Percentiles rank a stretch among this genome's conserved stretches.
phyloP scores from a whole-genome alignment of 2,888 invertebrate species.

The Nipponacmea schrenckii region DNA sequence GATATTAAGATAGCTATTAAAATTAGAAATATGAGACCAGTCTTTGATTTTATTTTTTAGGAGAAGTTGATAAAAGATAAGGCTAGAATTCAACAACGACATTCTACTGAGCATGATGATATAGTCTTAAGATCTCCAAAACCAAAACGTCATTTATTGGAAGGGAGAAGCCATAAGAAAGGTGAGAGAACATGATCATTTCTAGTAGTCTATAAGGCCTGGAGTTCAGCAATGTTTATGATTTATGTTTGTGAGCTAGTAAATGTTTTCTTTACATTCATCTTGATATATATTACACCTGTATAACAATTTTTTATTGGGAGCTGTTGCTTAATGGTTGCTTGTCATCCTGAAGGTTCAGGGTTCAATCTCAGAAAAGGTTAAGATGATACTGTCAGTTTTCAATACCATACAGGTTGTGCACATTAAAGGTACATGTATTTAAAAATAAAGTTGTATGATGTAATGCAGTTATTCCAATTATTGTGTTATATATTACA shows the following conservation, averaged over 20 bases:
- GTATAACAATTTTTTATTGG: no score
- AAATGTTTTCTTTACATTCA: background rate
- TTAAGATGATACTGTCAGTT: no score
- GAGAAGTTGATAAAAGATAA: constrained; percentile 60
- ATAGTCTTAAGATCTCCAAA: background rate
- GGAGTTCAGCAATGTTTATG: background rate
- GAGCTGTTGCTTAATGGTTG: no score
- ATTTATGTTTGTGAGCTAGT: constrained; percentile 21
- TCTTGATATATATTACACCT: no score
- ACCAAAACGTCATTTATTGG: background rate
- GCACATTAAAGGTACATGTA: no score
- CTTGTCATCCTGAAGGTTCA: constrained; percentile 4
- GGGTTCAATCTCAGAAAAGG: constrained; percentile 3
- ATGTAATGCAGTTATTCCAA: no score
- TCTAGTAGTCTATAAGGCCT: no score
- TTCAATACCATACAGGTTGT: no score
- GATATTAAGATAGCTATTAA: no score
- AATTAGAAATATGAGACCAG: no score
- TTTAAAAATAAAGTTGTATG: no score
- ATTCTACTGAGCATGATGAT: constrained; percentile 15
- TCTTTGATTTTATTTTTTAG: constrained; percentile 27
- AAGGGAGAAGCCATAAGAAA: background rate
- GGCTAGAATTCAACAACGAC: constrained; percentile 54
- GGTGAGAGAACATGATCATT: background rate
- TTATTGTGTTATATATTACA: background rate